Percentiles rank a stretch among this genome's conserved stretches.
Conservation (phyloP, 2,797 vertebrate species). For the Micropoecilia bifurca region DNA sequence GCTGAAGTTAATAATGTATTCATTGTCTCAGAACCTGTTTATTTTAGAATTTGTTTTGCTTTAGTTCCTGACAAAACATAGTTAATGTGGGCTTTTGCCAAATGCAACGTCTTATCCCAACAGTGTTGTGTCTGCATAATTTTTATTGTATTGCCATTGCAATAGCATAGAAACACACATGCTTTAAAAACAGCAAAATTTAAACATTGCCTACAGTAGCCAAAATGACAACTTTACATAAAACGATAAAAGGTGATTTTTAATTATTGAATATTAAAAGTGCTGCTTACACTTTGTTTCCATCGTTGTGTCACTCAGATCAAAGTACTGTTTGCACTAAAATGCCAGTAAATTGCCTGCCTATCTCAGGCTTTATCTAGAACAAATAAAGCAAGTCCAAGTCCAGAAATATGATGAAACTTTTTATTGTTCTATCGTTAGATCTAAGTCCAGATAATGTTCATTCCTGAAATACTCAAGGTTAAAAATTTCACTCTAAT, state of each 20-base stretch:
- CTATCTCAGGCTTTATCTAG: background rate
- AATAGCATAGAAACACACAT: too few relatives aligned
- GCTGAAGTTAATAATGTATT: background rate
- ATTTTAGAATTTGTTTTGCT: too few relatives aligned
- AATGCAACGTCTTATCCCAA: background rate
- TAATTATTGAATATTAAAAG: too few relatives aligned
- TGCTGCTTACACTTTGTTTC: too few relatives aligned
- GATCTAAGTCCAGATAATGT: background rate
- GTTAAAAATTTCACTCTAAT: background rate
- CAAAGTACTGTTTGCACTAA: too few relatives aligned
- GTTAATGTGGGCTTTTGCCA: background rate
- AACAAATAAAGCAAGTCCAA: conserved; percentile 1
- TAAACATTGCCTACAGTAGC: too few relatives aligned
- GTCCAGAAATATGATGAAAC: conserved; percentile 2
- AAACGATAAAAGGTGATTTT: too few relatives aligned
- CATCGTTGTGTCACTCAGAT: too few relatives aligned
- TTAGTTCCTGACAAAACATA: background rate
- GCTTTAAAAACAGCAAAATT: too few relatives aligned
- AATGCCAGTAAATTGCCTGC: too few relatives aligned
- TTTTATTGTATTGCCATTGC: background rate
- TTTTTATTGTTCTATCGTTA: conserved; percentile 11
- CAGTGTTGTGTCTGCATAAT: background rate
- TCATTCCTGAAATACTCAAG: background rate
- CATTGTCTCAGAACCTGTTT: background rate
- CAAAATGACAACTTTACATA: too few relatives aligned